Evolutionary conservation across 2,888 invertebrate genomes (phyloP).

Genomic region (Macrosiphum euphorbiae): DNA sequence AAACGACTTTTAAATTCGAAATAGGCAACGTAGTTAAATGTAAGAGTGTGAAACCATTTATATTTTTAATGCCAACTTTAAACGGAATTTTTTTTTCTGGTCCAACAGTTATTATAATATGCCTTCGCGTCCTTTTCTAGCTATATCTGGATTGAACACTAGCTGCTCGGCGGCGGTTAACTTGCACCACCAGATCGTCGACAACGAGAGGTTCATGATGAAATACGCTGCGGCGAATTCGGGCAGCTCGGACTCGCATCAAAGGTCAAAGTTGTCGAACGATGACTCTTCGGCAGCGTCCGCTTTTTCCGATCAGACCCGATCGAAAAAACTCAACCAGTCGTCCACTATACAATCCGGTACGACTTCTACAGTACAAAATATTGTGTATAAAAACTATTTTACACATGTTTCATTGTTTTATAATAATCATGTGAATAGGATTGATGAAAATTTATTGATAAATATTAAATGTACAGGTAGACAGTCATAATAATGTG

Average conservation of each 20-base stretch:
- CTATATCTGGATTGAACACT: slow-evolving; percentile 40
- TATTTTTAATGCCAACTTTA: background rate
- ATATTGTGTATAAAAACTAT: background rate
- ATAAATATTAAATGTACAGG: background rate
- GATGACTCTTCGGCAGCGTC: background rate
- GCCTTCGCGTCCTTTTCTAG: background rate
- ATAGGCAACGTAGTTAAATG: background rate
- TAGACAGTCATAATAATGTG: too few relatives aligned
- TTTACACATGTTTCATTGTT: background rate
- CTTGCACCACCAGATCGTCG: slow-evolving; percentile 48
- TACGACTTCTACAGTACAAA: background rate
- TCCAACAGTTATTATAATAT: background rate
- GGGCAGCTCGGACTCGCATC: background rate
- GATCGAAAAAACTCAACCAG: slow-evolving; percentile 27
- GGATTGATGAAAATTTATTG: background rate
- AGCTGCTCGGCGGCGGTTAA: background rate
- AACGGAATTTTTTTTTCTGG: background rate
- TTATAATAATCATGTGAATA: background rate
- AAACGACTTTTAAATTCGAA: background rate
- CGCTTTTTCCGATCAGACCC: slow-evolving; percentile 22
- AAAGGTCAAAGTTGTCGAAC: background rate
- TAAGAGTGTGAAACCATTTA: background rate
- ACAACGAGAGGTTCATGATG: slow-evolving; percentile 54
- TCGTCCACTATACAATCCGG: slow-evolving; percentile 32
- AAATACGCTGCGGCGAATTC: slow-evolving; percentile 39